Evolutionary conservation across 2,113 vertebrate genomes (phyloP).

Genomic region (Cacatua alba): DNA sequence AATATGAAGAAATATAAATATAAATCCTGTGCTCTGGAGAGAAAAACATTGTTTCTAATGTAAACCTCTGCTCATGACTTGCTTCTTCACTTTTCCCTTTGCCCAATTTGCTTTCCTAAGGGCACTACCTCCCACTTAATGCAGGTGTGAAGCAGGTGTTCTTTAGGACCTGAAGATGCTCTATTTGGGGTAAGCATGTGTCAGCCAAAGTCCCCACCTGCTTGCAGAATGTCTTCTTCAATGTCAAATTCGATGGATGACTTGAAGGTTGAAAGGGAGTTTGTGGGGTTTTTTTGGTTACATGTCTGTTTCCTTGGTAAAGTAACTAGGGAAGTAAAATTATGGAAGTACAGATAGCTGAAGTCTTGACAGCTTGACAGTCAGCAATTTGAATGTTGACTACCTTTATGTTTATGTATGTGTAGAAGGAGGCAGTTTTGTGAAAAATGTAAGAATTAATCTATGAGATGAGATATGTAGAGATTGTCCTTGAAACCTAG

Average conservation of each 20-base stretch:
- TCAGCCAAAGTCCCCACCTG: constrained; percentile 10
- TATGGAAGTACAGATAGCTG: not conserved
- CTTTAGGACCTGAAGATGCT: not conserved
- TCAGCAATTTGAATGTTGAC: not conserved
- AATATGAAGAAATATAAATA: not conserved
- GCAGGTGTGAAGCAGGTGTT: constrained; percentile 57
- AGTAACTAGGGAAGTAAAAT: not conserved
- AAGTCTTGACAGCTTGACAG: not conserved
- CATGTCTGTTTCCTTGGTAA: not conserved
- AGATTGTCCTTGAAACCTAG: not conserved
- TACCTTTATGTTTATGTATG: not conserved
- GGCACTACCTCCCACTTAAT: constrained; percentile 2
- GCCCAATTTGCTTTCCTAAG: not conserved
- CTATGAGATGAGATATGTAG: not conserved
- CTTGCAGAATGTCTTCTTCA: not conserved
- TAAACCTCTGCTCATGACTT: not conserved
- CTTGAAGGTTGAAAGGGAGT: not conserved
- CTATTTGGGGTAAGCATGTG: not conserved
- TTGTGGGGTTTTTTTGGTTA: not conserved
- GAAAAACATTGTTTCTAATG: not conserved
- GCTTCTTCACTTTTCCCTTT: not conserved
- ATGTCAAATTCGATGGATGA: not conserved
- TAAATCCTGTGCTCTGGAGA: not conserved
- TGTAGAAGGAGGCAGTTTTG: not conserved
- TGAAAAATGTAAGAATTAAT: not conserved